These are phyloP conservation scores for Chaetodon trifasciatus DNA, from an alignment of 2,797 vertebrate species.

Conservation along the genomic window DNA sequence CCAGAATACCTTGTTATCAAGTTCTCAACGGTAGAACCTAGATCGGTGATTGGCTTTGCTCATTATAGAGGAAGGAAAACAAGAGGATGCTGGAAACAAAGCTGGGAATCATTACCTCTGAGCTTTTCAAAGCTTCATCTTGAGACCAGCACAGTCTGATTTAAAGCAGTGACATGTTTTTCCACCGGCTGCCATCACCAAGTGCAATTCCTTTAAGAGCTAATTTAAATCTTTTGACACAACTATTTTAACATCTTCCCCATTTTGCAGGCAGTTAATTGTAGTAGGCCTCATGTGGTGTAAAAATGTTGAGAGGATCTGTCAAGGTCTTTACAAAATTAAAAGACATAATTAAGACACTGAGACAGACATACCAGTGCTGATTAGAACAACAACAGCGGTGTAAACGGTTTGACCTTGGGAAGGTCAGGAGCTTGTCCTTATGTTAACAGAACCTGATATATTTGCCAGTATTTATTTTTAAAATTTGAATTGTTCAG, in stretches of 20 bases:
- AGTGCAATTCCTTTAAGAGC: slow-evolving; percentile 36
- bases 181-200: slow-evolving; percentile 55
- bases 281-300: not conserved
- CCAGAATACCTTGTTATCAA: slow-evolving; percentile 60
- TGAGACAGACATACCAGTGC: not conserved
- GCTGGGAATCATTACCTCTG: slow-evolving; percentile 83
- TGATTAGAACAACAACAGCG: not conserved
- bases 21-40: slow-evolving; percentile 58
- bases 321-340: not conserved
- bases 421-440: not conserved
- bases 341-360: not conserved
- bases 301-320: not conserved
- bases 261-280: not conserved
- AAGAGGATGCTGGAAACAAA: slow-evolving; percentile 74
- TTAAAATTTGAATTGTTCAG: not conserved
- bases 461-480: not conserved
- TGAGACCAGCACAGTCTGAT: slow-evolving; percentile 60
- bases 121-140: slow-evolving; percentile 79
- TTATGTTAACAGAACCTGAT: not conserved
- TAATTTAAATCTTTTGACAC: slow-evolving; percentile 23
- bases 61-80: slow-evolving; percentile 73
- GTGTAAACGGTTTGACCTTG: slow-evolving; percentile 23
- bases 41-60: slow-evolving; percentile 75
- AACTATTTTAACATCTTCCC: not conserved
- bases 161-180: slow-evolving; percentile 56